Conservation (phyloP, 2,888 invertebrate species). For the Lasioglossum pauxillum region DNA sequence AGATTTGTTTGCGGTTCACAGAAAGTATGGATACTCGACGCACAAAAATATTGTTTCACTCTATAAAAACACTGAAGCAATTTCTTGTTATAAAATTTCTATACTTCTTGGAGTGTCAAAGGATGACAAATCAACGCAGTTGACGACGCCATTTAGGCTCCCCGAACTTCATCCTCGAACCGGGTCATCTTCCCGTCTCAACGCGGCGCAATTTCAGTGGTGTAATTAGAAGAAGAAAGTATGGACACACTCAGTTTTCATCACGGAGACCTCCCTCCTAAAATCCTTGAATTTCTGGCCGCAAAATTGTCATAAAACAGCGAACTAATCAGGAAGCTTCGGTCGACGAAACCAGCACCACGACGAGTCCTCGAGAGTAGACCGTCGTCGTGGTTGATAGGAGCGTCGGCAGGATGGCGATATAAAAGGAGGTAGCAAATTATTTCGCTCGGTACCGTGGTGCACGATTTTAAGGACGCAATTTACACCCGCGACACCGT, state of each 20-base stretch:
- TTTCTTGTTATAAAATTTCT: not conserved
- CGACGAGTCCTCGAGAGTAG: not conserved
- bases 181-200: not conserved
- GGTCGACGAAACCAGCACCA: not conserved
- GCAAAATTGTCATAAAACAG: not conserved
- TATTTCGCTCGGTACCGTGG: slow-evolving; percentile 12
- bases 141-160: not conserved
- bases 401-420: not conserved
- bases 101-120: not conserved
- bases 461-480: not conserved
- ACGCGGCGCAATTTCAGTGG: not conserved
- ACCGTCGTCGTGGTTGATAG: not conserved
- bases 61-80: not conserved
- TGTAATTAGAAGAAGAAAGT: not conserved
- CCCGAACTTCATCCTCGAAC: not conserved
- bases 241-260: not conserved
- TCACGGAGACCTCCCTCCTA: not conserved
- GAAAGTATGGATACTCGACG: no score
- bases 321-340: not conserved
- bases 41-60: not conserved
- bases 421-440: not conserved
- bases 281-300: not conserved
- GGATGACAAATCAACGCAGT: not conserved
- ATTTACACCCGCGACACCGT: slow-evolving; percentile 6
- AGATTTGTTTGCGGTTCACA: no score